Conservation (phyloP, 2,113 vertebrate species). For the Hyaena hyaena region DNA sequence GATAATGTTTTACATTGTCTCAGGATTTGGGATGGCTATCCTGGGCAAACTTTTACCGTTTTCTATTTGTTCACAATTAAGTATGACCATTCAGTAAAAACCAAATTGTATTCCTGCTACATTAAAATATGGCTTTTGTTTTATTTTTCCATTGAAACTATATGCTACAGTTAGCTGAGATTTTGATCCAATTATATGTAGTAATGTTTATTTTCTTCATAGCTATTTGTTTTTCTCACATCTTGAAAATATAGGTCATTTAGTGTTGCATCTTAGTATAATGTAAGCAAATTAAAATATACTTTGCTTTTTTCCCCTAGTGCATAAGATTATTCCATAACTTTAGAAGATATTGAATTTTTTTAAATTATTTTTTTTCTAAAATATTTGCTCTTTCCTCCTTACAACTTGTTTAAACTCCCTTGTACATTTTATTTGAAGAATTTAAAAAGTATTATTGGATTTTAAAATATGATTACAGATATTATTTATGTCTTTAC, state of each 20-base stretch:
- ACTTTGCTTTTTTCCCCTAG: not conserved
- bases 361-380: not conserved
- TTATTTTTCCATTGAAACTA: not conserved
- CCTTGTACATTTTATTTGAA: not conserved
- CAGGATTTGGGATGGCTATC: not conserved
- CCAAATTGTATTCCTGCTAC: not conserved
- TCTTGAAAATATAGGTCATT: not conserved
- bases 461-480: not conserved
- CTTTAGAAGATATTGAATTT: not conserved
- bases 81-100: not conserved
- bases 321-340: not conserved
- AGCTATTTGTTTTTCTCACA: not conserved
- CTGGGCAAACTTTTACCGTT: not conserved
- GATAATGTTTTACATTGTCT: not conserved
- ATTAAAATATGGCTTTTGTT: not conserved
- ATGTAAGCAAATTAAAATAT: not conserved
- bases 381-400: not conserved
- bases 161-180: not conserved
- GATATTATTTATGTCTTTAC: not conserved
- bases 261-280: not conserved
- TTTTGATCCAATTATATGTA: not conserved
- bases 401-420: not conserved
- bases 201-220: not conserved
- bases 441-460: not conserved
- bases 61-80: not conserved